Base-by-base conservation (phyloP, 2,888 invertebrate species). In the Chloroclysta siterata region DNA sequence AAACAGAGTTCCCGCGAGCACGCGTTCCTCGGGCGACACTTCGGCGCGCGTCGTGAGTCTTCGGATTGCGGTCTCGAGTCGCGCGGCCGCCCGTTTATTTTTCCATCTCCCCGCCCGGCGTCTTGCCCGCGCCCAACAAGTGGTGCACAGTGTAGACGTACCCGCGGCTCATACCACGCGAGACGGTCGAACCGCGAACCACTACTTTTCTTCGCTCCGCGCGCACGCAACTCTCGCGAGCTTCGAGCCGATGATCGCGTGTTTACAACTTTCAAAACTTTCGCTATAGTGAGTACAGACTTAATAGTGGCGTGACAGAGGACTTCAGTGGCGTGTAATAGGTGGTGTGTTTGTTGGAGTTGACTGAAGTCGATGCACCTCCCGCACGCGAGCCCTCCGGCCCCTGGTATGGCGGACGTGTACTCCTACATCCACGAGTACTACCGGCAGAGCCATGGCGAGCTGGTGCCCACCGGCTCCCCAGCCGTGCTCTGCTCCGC, bases 401-500 rank as follows among this genome's bases (percentile, higher is more conserved):
- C 94, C 77, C 93, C 94, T 72, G 94, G 94, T 72, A 95, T 95
- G 94, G 95, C 95, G 86, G 97, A 97, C 78, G 95, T 96, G 90
- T 96, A 95, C 87, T 93, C 95, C 72, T 95, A 95, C 75, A 94
- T 97, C 75, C 95, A 96, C 83, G 97, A 97, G 78, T 95, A 96
- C 79, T 94, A 97, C 72, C 95, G 96, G 87, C 97, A 97, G 81
- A 97, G 96, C 82, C 98, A 98, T 80, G 98, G 98, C n/a, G 97
- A 98, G 83, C 93, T 99, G 81, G 97, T 98, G 74, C 96, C 96
- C 85, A 99, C 99, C 33, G 99, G 98, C 54, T 98, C 98, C 68
- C 99, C 99, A 0, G 97, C 98, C 70, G 97, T 99, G 72, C 94
- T 99, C 65, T 99, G 99, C 93, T 98, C 98, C 54, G 96, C 96